phyloP scores from a whole-genome alignment of 1,140 invertebrate genomes.

The Neodiprion fabricii region DNA sequence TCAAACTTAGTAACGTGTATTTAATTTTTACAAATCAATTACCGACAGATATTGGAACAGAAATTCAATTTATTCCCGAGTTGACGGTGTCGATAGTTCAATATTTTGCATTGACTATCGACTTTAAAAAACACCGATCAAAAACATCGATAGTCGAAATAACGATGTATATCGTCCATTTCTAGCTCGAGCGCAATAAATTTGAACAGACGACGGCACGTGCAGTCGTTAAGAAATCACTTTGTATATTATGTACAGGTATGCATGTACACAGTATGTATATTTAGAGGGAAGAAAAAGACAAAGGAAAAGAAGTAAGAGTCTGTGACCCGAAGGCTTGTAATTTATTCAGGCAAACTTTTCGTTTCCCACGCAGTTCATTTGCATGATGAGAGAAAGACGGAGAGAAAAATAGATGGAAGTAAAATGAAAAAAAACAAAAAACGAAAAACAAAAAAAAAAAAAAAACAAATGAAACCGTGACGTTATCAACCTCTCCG shows the following conservation, averaged over 20 bases:
- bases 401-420: too few relatives aligned
- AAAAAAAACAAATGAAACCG: not conserved
- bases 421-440: too few relatives aligned
- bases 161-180: too few relatives aligned
- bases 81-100: too few relatives aligned
- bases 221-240: conserved; percentile 36
- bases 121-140: too few relatives aligned
- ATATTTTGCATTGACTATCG: too few relatives aligned
- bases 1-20: too few relatives aligned
- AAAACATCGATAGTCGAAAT: too few relatives aligned
- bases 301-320: not conserved
- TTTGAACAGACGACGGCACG: not conserved
- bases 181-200: too few relatives aligned
- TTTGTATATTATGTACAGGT: conserved; percentile 43
- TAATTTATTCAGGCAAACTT: not conserved
- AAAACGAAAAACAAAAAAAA: not conserved
- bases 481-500: not conserved
- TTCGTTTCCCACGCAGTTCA: conserved; percentile 1
- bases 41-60: too few relatives aligned
- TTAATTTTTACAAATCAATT: too few relatives aligned
- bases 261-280: conserved; percentile 16
- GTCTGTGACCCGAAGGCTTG: not conserved
- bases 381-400: not conserved
- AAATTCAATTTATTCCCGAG: too few relatives aligned
- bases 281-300: conserved; percentile 26